Conservation (phyloP, 64 coral and sea anemone species). For the Stichodactyla helianthus region DNA sequence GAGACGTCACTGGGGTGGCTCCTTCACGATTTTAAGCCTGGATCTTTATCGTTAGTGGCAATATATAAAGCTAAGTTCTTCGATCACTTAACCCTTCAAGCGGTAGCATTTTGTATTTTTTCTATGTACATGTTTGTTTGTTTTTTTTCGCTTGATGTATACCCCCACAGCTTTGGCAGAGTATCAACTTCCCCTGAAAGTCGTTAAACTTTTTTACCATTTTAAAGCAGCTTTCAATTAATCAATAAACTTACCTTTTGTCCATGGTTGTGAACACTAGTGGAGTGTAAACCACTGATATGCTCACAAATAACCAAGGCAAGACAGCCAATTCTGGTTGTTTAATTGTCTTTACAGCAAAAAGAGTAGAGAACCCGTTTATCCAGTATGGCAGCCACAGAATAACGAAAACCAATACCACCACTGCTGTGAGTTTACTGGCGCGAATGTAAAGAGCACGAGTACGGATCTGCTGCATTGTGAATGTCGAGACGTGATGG, state of each 20-base stretch:
- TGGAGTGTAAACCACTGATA: neutral
- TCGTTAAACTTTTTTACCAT: too few species aligned
- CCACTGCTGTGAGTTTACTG: neutral
- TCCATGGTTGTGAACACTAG: neutral
- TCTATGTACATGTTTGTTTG: too few species aligned
- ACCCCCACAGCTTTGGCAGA: too few species aligned
- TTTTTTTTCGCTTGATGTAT: too few species aligned
- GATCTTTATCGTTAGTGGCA: too few species aligned
- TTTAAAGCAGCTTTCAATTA: neutral
- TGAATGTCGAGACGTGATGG: neutral
- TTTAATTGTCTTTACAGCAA: neutral
- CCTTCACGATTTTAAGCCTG: too few species aligned
- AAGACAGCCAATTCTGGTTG: neutral
- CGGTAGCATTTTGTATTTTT: too few species aligned
- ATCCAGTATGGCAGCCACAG: conserved; percentile 29
- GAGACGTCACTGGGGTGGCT: too few species aligned
- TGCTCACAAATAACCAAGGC: neutral
- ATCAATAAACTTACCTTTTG: neutral
- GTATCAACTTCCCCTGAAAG: too few species aligned
- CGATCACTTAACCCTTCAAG: too few species aligned
- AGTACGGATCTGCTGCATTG: neutral
- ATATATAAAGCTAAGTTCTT: too few species aligned
- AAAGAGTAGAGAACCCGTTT: conserved; percentile 3
- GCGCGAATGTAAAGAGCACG: neutral
- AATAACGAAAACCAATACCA: neutral